These are phyloP conservation scores for Lanistes nyassanus DNA, from an alignment of 1,140 invertebrate species.

Conservation along the genomic window DNA sequence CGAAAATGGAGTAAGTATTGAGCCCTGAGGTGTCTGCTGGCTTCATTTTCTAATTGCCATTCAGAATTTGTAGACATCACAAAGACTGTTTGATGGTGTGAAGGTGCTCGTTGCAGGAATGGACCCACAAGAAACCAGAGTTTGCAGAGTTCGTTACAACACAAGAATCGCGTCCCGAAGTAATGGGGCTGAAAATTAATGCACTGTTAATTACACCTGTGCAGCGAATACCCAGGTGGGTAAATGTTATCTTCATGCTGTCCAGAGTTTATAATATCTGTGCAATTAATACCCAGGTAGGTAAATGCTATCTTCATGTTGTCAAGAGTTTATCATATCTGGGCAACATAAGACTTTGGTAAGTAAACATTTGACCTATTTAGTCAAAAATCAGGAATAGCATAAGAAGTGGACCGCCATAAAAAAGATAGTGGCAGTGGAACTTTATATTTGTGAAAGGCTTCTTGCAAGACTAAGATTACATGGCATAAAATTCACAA, in stretches of 20 bases:
- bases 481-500: too few relatives aligned
- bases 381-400: too few relatives aligned
- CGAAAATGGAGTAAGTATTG: too few relatives aligned
- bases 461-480: too few relatives aligned
- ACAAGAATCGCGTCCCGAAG: slow-evolving; percentile 79
- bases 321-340: background rate
- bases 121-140: slow-evolving; percentile 71
- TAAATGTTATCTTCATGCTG: slow-evolving; percentile 19
- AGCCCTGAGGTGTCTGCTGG: too few relatives aligned
- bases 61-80: too few relatives aligned
- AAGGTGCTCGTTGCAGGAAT: slow-evolving; percentile 66
- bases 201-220: slow-evolving; percentile 81
- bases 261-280: background rate
- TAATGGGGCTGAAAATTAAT: slow-evolving; percentile 74
- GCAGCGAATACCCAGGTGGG: slow-evolving; percentile 78
- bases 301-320: background rate
- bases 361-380: too few relatives aligned
- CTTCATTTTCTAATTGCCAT: too few relatives aligned
- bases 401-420: too few relatives aligned
- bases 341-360: slow-evolving; percentile 77
- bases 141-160: slow-evolving; percentile 70
- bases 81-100: too few relatives aligned
- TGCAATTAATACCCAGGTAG: slow-evolving; percentile 77
- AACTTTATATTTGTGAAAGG: too few relatives aligned
- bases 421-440: too few relatives aligned